Evolutionary conservation across 2,113 vertebrate genomes (phyloP).

Genomic region (Arenaria interpres): DNA sequence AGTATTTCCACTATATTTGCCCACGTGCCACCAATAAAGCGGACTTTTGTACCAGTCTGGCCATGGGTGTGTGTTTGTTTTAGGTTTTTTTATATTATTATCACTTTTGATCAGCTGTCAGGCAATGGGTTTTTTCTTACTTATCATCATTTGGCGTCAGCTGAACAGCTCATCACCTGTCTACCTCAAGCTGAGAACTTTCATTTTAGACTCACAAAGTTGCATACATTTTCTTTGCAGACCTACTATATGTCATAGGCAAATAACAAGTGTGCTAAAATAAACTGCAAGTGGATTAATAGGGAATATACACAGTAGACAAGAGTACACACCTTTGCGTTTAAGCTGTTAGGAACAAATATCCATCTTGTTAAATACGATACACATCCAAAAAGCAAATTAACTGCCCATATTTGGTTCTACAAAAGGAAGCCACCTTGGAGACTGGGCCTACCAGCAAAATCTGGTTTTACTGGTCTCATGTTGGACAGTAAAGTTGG

Average conservation of each 20-base stretch:
- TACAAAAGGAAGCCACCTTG: not conserved
- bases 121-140: not conserved
- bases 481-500: slow-evolving; percentile 15
- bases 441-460: not conserved
- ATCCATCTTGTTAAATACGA: not conserved
- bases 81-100: not conserved
- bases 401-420: slow-evolving; percentile 9
- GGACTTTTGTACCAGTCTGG: not conserved
- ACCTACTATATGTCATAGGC: not conserved
- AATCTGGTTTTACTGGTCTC: slow-evolving; percentile 53
- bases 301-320: not conserved
- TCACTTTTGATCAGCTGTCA: not conserved
- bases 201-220: not conserved
- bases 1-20: not conserved
- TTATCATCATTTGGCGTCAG: not conserved
- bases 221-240: not conserved
- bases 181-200: not conserved
- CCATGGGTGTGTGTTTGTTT: not conserved
- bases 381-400: not conserved
- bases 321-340: not conserved
- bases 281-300: not conserved
- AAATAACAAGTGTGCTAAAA: not conserved
- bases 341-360: slow-evolving; percentile 20
- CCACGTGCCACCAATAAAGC: not conserved
- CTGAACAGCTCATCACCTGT: not conserved